These are phyloP conservation scores for Goniozus legneri DNA, from an alignment of 1,140 invertebrate genomes.

Conservation along the genomic window DNA sequence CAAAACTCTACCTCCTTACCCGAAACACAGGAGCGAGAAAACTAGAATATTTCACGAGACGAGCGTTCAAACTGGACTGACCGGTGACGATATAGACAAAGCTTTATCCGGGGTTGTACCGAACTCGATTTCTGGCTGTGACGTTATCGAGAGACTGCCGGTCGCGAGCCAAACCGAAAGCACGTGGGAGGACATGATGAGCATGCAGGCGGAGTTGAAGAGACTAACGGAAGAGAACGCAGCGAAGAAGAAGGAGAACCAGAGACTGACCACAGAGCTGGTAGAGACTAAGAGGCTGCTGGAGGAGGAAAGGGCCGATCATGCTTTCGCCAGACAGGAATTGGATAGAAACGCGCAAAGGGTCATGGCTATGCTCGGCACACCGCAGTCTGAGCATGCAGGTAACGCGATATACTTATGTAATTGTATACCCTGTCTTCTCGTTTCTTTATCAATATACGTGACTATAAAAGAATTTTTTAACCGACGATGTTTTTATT, in stretches of 20 bases:
- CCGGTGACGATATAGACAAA: slow-evolving; percentile 67
- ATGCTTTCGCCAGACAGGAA: slow-evolving; percentile 68
- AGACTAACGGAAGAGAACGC: slow-evolving; percentile 27
- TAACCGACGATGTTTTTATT: too few relatives aligned
- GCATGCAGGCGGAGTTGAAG: slow-evolving; percentile 58
- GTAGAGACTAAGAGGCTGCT: slow-evolving; percentile 44
- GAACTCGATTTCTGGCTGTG: slow-evolving; percentile 44
- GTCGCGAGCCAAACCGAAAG: slow-evolving; percentile 68
- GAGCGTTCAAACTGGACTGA: slow-evolving; percentile 69
- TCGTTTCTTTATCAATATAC: background rate
- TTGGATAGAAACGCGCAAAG: slow-evolving; percentile 68
- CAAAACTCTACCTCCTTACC: slow-evolving; percentile 57
- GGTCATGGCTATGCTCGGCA: slow-evolving; percentile 67
- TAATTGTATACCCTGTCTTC: background rate
- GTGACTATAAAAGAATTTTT: too few relatives aligned
- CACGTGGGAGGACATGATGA: slow-evolving; percentile 60
- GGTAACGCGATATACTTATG: slow-evolving; percentile 20
- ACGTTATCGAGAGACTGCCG: slow-evolving; percentile 47
- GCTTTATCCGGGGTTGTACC: slow-evolving; percentile 64
- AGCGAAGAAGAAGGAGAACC: slow-evolving; percentile 35
- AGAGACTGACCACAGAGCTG: slow-evolving; percentile 43
- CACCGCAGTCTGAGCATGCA: slow-evolving; percentile 41
- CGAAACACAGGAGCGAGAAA: slow-evolving; percentile 51
- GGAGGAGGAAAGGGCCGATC: slow-evolving; percentile 65
- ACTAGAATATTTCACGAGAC: slow-evolving; percentile 78